Conservation (phyloP, 2,797 vertebrate genomes). For the Sebastes itinus region DNA sequence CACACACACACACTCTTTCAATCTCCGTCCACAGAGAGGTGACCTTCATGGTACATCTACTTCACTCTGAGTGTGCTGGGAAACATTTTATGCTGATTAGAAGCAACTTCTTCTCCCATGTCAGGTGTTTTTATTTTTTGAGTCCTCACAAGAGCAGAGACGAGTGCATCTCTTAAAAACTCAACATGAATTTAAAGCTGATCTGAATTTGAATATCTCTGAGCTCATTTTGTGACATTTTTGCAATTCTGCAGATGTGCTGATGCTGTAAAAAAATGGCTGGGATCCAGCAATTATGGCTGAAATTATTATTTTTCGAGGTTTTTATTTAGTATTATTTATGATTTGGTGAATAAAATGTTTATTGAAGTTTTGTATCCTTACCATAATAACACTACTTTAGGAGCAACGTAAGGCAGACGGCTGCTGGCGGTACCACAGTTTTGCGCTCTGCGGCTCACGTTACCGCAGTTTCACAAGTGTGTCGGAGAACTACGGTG, state of each 20-base stretch:
- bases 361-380: neutral
- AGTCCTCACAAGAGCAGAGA: slow-evolving; percentile 25
- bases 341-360: neutral
- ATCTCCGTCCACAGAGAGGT: slow-evolving; percentile 18
- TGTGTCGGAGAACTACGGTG: too few species aligned
- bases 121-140: slow-evolving; percentile 12
- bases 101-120: slow-evolving; percentile 19
- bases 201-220: neutral
- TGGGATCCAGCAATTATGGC: neutral
- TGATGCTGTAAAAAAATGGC: neutral
- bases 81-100: slow-evolving; percentile 52
- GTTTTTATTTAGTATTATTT: neutral
- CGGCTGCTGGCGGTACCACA: too few species aligned
- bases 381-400: too few species aligned
- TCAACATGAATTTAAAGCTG: neutral
- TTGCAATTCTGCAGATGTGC: slow-evolving; percentile 11
- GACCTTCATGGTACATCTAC: slow-evolving; percentile 57
- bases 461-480: too few species aligned
- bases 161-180: neutral
- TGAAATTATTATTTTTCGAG: neutral
- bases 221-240: neutral
- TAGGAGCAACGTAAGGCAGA: too few species aligned
- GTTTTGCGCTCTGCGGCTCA: too few species aligned
- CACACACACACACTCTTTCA: neutral
- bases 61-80: slow-evolving; percentile 7